Evolutionary conservation across 2,113 vertebrate genomes (phyloP).

Genomic region (Glaucidium brasilianum): DNA sequence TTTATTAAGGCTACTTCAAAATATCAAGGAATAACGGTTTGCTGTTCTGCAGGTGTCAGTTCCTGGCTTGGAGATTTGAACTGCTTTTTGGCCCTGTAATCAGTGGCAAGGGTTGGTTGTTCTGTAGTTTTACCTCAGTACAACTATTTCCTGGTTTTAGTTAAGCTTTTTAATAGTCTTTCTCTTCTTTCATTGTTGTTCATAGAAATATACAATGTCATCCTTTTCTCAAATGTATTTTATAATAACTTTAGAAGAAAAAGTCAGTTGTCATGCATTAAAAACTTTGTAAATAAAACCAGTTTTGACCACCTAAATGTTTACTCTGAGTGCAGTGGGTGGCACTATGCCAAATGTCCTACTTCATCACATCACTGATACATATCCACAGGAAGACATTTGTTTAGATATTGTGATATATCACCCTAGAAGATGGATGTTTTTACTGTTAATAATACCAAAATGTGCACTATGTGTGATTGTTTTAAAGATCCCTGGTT

Average conservation of each 20-base stretch:
- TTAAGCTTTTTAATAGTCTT: constrained; percentile 57
- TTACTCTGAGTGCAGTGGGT: constrained; percentile 17
- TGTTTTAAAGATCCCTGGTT: constrained; percentile 27
- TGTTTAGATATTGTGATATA: constrained; percentile 11
- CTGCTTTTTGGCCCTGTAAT: neutral
- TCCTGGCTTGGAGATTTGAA: neutral
- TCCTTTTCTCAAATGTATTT: constrained; percentile 48
- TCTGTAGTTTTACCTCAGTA: constrained; percentile 57
- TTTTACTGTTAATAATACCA: neutral
- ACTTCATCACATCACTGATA: neutral
- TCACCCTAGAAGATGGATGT: neutral
- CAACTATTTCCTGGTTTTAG: constrained; percentile 46
- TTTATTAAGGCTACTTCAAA: constrained; percentile 90
- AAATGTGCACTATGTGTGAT: constrained; percentile 19
- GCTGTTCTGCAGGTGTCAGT: neutral
- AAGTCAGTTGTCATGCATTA: constrained; percentile 17
- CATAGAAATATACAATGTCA: constrained; percentile 17
- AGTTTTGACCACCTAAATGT: neutral
- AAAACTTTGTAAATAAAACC: constrained; percentile 42
- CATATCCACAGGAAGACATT: neutral
- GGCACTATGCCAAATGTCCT: neutral
- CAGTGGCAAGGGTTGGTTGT: constrained; percentile 23
- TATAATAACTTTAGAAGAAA: constrained; percentile 45
- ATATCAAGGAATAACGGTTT: constrained; percentile 85
- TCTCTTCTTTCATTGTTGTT: constrained; percentile 17